Evolutionary conservation across 1,140 invertebrate genomes (phyloP).

Genomic region (Rhysida immarginata): DNA sequence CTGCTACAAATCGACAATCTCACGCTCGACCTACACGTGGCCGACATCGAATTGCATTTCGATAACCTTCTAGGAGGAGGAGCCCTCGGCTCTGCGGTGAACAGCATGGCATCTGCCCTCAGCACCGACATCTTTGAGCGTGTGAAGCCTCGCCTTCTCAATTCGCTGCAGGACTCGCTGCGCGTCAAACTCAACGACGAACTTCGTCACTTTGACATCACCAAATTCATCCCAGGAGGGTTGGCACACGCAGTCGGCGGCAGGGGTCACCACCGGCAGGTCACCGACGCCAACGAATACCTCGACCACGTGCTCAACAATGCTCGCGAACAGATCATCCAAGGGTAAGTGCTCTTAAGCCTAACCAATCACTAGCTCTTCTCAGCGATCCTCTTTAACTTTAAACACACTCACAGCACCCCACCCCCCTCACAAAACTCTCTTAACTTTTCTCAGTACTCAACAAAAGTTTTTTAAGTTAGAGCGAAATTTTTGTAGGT

Average conservation of each 20-base stretch:
- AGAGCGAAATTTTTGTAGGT: no score
- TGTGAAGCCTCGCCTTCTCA: slow-evolving; percentile 4
- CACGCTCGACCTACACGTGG: slow-evolving; percentile 3
- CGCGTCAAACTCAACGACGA: slow-evolving; percentile 7
- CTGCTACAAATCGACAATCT: neutral
- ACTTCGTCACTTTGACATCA: slow-evolving; percentile 4
- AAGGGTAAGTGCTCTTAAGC: slow-evolving; percentile 4
- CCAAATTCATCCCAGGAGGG: slow-evolving; percentile 6
- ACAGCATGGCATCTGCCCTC: slow-evolving; percentile 2
- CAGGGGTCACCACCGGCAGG: neutral
- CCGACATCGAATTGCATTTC: slow-evolving; percentile 8
- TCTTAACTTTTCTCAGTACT: no score
- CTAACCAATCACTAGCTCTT: no score
- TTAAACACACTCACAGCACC: no score
- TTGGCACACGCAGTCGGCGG: neutral
- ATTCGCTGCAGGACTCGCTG: slow-evolving; percentile 1
- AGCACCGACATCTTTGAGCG: slow-evolving; percentile 3
- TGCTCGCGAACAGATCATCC: slow-evolving; percentile 8
- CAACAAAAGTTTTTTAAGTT: no score
- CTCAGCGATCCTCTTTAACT: no score
- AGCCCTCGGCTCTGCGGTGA: slow-evolving; percentile 1
- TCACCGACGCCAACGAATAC: slow-evolving; percentile 7
- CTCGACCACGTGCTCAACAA: slow-evolving; percentile 10
- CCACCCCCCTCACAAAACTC: no score
- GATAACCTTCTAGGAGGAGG: slow-evolving; percentile 10